A percentile compares a stretch with the other conserved stretches of the same genome.
phyloP scores from a whole-genome alignment of 2,797 vertebrate genomes.

The Melanogrammus aeglefinus region DNA sequence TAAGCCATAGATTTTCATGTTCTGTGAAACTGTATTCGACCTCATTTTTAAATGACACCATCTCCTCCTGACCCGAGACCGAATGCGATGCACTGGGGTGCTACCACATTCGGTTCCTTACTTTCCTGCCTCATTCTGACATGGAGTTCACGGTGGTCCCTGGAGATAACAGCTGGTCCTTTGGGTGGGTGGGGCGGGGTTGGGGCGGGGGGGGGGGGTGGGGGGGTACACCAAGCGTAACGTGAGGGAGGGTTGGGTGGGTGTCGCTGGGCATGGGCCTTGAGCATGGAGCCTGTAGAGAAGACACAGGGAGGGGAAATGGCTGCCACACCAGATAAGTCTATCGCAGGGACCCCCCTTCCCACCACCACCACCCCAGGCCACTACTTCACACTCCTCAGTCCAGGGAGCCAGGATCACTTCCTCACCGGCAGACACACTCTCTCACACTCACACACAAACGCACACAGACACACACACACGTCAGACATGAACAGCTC shows the following conservation, averaged over 20 bases:
- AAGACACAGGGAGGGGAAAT: slow-evolving; percentile 66
- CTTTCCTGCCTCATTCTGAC: background rate
- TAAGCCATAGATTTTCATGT: background rate
- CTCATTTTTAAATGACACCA: background rate
- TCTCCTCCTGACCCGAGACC: background rate
- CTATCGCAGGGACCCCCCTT: slow-evolving; percentile 65
- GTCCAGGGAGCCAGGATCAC: slow-evolving; percentile 15
- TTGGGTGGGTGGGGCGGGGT: no score
- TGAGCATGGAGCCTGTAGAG: slow-evolving; percentile 23
- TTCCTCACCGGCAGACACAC: slow-evolving; percentile 34
- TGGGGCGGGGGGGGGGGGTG: background rate
- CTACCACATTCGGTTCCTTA: background rate
- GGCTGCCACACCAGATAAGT: slow-evolving; percentile 76
- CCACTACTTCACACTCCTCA: background rate
- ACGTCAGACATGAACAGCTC: no score
- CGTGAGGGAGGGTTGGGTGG: slow-evolving; percentile 14
- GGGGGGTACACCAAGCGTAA: background rate
- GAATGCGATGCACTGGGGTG: background rate
- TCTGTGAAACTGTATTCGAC: background rate
- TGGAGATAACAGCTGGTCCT: background rate
- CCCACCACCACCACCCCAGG: slow-evolving; percentile 23
- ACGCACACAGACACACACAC: background rate
- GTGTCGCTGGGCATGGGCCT: background rate
- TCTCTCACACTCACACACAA: no score
- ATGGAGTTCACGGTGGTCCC: background rate